These are phyloP conservation scores for Astreopora myriophthalma DNA, from an alignment of 64 coral and sea anemone genomes.

Conservation along the genomic window DNA sequence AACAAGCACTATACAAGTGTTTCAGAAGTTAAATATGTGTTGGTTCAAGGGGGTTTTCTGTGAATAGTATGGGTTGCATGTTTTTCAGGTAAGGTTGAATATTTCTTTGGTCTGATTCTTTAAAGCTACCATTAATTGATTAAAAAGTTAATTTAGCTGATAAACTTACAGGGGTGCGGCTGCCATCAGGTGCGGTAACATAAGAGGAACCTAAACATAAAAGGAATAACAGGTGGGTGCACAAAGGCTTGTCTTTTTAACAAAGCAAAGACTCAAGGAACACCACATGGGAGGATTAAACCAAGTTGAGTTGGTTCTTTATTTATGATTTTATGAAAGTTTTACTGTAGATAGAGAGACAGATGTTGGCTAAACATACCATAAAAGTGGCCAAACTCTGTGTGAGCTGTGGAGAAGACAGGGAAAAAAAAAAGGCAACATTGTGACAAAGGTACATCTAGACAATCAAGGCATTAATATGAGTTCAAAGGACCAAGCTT, in stretches of 20 bases:
- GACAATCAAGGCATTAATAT: background rate
- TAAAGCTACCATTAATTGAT: background rate
- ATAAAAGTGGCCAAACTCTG: conserved; percentile 99
- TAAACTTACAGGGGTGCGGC: conserved; percentile 86
- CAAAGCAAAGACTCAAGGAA: background rate
- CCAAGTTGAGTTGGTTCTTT: too few relatives aligned
- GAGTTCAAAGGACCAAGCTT: background rate
- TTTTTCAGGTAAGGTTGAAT: too few relatives aligned
- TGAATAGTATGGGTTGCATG: too few relatives aligned
- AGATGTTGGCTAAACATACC: conserved; percentile 55
- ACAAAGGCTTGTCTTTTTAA: background rate
- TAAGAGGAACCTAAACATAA: conserved; percentile 82
- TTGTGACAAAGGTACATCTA: background rate
- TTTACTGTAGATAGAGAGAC: too few relatives aligned
- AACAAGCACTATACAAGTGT: too few relatives aligned
- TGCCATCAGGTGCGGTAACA: conserved; percentile 93
- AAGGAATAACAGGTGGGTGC: background rate
- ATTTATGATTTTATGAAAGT: too few relatives aligned
- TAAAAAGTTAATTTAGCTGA: background rate
- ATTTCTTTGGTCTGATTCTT: too few relatives aligned
- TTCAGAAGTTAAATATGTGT: too few relatives aligned
- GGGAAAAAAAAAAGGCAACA: background rate
- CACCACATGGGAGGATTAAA: too few relatives aligned
- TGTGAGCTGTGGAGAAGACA: conserved; percentile 79
- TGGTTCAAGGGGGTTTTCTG: too few relatives aligned